A percentile compares a stretch with the other conserved stretches of the same genome.
phyloP scores from a whole-genome alignment of 2,797 vertebrate genomes.

The Iguana delicatissima region DNA sequence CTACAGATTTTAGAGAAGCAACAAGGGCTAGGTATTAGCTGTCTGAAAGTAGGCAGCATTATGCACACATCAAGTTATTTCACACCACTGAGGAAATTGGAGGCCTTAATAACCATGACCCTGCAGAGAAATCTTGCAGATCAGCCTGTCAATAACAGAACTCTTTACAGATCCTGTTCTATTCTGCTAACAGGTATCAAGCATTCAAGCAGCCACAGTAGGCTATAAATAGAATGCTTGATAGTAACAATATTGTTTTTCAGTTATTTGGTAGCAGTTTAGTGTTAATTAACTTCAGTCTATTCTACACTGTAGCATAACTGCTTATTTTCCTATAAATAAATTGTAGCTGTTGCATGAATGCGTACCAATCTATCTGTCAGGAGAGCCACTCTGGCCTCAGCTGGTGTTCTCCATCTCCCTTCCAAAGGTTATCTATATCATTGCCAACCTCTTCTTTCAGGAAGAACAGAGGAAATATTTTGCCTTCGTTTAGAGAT shows the following conservation, averaged over 20 bases:
- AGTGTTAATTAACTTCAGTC: constrained; percentile 29
- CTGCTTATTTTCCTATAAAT: constrained; percentile 18
- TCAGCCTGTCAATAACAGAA: constrained; percentile 9
- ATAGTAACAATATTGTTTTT: constrained; percentile 1
- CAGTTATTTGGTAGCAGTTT: constrained; percentile 17
- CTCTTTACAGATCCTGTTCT: background rate
- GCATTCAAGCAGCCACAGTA: background rate
- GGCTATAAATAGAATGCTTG: constrained; percentile 8
- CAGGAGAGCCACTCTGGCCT: background rate
- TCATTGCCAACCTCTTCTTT: background rate
- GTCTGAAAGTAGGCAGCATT: background rate
- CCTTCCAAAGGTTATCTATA: background rate
- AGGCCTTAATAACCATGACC: constrained; percentile 18
- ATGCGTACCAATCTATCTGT: background rate
- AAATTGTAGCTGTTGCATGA: background rate
- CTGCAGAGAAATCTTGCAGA: background rate
- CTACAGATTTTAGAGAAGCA: constrained; percentile 6
- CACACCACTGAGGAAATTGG: background rate
- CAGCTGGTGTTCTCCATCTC: background rate
- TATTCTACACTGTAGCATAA: background rate
- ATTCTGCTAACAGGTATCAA: background rate
- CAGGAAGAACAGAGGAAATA: background rate
- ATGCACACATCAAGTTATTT: background rate
- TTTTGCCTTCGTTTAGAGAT: background rate
- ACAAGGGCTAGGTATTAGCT: background rate